Base-by-base conservation (phyloP, 2,113 vertebrate species). In the Cephalopholis sonnerati region DNA sequence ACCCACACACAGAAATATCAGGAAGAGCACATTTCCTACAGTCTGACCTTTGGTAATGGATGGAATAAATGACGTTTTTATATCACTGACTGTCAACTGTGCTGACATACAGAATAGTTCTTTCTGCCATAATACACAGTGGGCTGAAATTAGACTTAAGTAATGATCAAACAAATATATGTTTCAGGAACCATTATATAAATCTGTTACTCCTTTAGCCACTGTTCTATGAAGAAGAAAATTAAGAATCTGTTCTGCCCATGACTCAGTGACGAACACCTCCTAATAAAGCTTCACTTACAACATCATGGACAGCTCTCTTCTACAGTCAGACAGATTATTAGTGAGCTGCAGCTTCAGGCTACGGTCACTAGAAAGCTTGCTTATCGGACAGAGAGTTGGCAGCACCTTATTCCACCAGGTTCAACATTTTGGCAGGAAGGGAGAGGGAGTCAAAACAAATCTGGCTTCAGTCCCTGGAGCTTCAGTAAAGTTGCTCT, bases 21-120 rank as follows among this genome's bases (percentile, higher is more conserved):
- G 73, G 66, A 80, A 50, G 36, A 86, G 59, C 54, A 77, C 65
- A 66, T 86, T 87, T 86, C 66, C 81, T 77, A 25, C 55, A n/a
- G 55, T 81, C 36, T 29, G 70, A 73, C 63, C 29, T 25, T 10
- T 55, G 39, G 57, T 74, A 63, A 69, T 63, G 51, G 73, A 66
- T 39, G 62, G 55, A 81, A 54, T 58, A 18, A 67, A 25, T 73
- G 27, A 85, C 59, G 36, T 18, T 39, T 17, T 29, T 58, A 6
- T 75, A 41, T 57, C 17, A 62, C 27, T 66, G 77, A 76, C 11
- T 59, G 58, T 74, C 46, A 85, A 27, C 74, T 82, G 59, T 27
- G 17, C 16, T 53, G 57, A 77, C 77, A 90, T 53, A 54, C 51
- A 51, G 51, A 66, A 74, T 77, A 80, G 24, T 82, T 79, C 41